Conservation (phyloP, 2,888 invertebrate genomes). For the Lymantria monacha region DNA sequence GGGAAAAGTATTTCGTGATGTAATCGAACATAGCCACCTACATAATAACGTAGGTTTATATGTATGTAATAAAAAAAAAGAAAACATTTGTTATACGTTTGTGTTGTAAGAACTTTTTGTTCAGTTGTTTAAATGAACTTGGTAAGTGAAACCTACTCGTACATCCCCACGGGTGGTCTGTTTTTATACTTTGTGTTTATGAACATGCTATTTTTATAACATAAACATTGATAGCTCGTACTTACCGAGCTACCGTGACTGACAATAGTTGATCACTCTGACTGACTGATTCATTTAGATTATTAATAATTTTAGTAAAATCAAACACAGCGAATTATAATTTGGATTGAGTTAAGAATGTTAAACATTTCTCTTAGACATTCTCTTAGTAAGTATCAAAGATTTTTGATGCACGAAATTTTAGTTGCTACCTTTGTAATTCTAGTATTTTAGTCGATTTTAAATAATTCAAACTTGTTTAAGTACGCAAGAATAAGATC, state of each 20-base stretch:
- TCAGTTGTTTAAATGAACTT: slow-evolving; percentile 26
- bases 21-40: slow-evolving; percentile 20
- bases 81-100: slow-evolving; percentile 21
- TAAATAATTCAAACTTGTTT: too few relatives aligned
- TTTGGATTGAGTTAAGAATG: not conserved
- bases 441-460: too few relatives aligned
- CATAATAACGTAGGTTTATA: slow-evolving; percentile 8
- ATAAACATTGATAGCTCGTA: slow-evolving; percentile 23
- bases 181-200: slow-evolving; percentile 7
- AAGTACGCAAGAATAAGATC: too few relatives aligned
- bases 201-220: slow-evolving; percentile 18
- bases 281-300: slow-evolving; percentile 3
- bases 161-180: slow-evolving; percentile 31
- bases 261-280: slow-evolving; percentile 12
- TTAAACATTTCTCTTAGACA: not conserved
- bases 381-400: too few relatives aligned
- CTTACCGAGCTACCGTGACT: slow-evolving; percentile 12
- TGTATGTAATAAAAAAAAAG: slow-evolving; percentile 20
- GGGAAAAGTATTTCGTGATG: slow-evolving; percentile 20
- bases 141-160: slow-evolving; percentile 31
- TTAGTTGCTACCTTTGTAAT: too few relatives aligned
- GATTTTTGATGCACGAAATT: too few relatives aligned
- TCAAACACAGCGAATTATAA: not conserved
- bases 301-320: slow-evolving; percentile 1
- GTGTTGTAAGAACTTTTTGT: slow-evolving; percentile 26